phyloP scores from a whole-genome alignment of 2,888 invertebrate species.

The Minunthozetes semirufus region DNA sequence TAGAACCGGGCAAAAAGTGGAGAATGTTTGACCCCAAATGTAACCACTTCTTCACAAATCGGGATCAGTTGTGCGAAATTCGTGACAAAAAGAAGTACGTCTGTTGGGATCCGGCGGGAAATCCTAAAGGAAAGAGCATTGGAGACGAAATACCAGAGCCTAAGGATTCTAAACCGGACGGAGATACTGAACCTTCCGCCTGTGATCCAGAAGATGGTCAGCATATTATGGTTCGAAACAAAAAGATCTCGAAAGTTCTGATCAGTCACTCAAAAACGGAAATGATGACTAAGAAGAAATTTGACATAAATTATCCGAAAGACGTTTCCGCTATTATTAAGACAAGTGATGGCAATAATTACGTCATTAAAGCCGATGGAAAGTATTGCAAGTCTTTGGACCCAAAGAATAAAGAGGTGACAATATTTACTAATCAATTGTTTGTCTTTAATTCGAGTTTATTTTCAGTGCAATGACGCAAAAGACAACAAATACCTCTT shows the following conservation, averaged over 20 bases:
- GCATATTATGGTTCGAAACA: neutral
- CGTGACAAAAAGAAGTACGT: neutral
- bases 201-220: neutral
- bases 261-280: too few species aligned
- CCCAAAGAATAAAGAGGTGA: neutral
- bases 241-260: neutral
- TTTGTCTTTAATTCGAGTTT: too few species aligned
- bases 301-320: neutral
- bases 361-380: neutral
- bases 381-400: conserved; percentile 6
- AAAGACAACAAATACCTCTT: neutral
- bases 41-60: neutral
- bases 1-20: neutral
- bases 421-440: neutral
- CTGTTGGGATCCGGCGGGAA: neutral
- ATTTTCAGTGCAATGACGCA: conserved; percentile 10
- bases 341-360: neutral
- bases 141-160: neutral
- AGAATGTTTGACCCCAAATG: neutral
- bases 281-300: too few species aligned
- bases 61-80: neutral
- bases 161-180: neutral
- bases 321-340: neutral
- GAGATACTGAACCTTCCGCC: neutral
- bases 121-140: neutral